Base-by-base conservation (phyloP, 1,140 invertebrate genomes). In the Atta cephalotes region DNA sequence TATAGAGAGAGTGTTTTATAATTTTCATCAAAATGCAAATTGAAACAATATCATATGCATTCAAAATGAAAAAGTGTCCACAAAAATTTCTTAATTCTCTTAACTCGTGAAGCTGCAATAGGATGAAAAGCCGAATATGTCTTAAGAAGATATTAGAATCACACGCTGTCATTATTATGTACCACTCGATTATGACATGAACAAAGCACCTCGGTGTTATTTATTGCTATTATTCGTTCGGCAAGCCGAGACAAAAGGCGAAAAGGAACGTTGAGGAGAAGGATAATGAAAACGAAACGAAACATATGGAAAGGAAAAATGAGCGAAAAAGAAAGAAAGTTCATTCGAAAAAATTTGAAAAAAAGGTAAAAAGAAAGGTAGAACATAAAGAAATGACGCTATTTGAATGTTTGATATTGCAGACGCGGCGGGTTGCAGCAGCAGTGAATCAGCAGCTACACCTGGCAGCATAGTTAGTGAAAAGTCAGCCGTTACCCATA, bases 371-470 rank as follows among this genome's bases (percentile, higher is more conserved):
- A 79, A 86, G 78, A 66, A 63, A 80, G 78, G 74, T 89, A 66
- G 84, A 63, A 81, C 60, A 53, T 45, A 45, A 45, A 49, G 70
- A 91, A 93, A 93, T 93, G 91, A 93, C 91, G 89, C 86, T 88
- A 80, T 93, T 91, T 93, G 92, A 91, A 94, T 93, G 90, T 93
- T 95, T 95, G 94, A 88, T 93, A 94, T 95, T 95, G 91, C 94
- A 95, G 95, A 94, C 89, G 77, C 89, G 86, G 91, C 84, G 90
- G 92, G 91, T 79, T 66, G 77, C 45, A 91, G 87, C 87, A 92
- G 90, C 87, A 90, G 88, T 86, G 91, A 93, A 92, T 90, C 90
- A 63, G 91, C 90, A 85, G 90, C 90, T 88, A 85, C 87, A 66
- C 77, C 89, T 65, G 91, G 86, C 72, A 85, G 87, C 68, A 88